Evolutionary conservation across 2,113 vertebrate species (phyloP).

Genomic region (Euleptes europaea): DNA sequence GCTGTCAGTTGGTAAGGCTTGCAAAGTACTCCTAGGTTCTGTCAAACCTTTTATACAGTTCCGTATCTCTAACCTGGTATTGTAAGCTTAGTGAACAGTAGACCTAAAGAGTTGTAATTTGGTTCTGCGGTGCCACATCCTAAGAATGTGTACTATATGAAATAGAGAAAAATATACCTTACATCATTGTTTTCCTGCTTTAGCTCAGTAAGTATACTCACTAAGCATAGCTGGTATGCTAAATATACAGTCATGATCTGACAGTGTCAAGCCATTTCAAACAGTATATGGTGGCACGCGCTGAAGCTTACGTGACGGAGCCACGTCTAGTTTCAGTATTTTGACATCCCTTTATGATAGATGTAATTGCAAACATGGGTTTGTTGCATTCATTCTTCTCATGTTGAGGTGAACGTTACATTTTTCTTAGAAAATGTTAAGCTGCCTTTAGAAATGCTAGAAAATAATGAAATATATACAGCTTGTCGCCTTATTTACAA

Average conservation of each 20-base stretch:
- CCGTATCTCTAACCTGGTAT: background rate
- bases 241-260: background rate
- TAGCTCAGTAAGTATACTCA: background rate
- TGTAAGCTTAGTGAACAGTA: too few relatives aligned
- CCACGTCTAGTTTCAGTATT: too few relatives aligned
- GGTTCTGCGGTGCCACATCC: background rate
- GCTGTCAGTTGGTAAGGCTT: conserved; percentile 89
- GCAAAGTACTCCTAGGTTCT: background rate
- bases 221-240: background rate
- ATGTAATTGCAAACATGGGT: background rate
- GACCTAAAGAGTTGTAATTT: background rate
- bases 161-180: background rate
- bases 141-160: background rate
- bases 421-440: background rate
- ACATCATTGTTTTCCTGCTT: background rate
- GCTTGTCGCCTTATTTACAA: background rate
- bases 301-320: background rate
- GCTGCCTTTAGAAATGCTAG: background rate
- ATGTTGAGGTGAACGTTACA: background rate
- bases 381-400: background rate
- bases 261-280: background rate
- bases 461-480: background rate
- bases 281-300: background rate
- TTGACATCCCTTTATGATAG: background rate
- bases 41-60: background rate